Percentiles rank a stretch among this genome's conserved stretches.
These are phyloP conservation scores for Diadophis punctatus DNA, from an alignment of 2,113 vertebrate genomes.

Conservation along the genomic window DNA sequence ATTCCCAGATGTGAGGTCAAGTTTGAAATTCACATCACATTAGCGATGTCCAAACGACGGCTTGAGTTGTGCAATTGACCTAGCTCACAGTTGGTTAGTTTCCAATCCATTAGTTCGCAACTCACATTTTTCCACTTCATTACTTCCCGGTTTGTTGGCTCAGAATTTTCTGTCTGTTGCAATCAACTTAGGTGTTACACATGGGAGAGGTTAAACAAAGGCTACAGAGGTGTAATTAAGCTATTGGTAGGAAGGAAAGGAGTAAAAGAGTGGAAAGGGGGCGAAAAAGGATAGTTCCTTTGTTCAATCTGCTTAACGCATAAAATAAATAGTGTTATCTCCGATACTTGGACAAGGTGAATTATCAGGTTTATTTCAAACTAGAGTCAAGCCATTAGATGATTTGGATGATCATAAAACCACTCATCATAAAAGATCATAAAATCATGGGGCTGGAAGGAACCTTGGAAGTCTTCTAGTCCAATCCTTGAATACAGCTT, in stretches of 20 bases:
- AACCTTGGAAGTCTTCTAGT: no score
- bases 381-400: not conserved
- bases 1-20: not conserved
- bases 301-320: not conserved
- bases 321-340: not conserved
- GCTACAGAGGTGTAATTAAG: constrained; percentile 10
- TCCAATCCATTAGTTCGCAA: constrained; percentile 21
- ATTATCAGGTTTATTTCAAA: not conserved
- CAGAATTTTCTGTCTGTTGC: constrained; percentile 20
- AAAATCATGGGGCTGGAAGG: no score
- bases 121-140: constrained; percentile 27
- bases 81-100: constrained; percentile 24
- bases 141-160: constrained; percentile 22
- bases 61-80: not conserved
- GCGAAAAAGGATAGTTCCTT: accelerated
- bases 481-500: no score
- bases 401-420: not conserved
- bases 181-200: constrained; percentile 11
- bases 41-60: not conserved
- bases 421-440: no score
- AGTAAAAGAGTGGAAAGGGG: not conserved
- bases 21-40: constrained; percentile 7
- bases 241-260: not conserved
- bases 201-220: constrained; percentile 21
- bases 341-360: not conserved